These are phyloP conservation scores for Trinectes maculatus DNA, from an alignment of 2,113 vertebrate genomes.

Conservation along the genomic window DNA sequence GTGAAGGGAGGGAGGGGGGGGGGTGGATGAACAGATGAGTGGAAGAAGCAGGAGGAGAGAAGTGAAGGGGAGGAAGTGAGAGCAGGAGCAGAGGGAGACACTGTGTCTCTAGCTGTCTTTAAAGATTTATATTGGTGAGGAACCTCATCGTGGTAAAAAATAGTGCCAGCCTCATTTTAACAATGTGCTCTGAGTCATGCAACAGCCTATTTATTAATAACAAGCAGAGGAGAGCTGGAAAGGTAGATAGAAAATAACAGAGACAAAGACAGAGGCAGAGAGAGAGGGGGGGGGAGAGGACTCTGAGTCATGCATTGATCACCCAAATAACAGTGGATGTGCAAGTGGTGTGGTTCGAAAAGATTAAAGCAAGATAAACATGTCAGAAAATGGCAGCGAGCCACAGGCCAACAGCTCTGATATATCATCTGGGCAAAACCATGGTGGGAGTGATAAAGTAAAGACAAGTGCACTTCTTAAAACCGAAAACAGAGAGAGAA, in stretches of 20 bases:
- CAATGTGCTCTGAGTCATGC: conserved; percentile 58
- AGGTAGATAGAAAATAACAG: conserved; percentile 2
- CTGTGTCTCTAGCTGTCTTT: conserved; percentile 33
- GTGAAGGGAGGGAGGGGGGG: conserved; percentile 1
- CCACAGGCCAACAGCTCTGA: too few species aligned
- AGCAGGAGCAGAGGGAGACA: conserved; percentile 6
- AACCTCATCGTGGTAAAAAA: conserved; percentile 42
- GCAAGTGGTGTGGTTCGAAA: not conserved
- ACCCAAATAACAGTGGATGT: conserved; percentile 5
- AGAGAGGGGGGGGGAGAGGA: not conserved
- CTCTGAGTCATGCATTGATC: not conserved
- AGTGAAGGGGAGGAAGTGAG: conserved; percentile 4
- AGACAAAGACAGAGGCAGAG: not conserved
- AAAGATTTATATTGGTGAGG: conserved; percentile 48
- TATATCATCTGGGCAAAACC: too few species aligned
- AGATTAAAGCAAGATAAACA: not conserved
- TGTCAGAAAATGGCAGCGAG: too few species aligned
- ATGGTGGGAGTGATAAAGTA: too few species aligned
- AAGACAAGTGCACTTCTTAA: too few species aligned
- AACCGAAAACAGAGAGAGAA: too few species aligned
- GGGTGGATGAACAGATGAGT: conserved; percentile 6
- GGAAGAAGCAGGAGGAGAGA: conserved; percentile 14
- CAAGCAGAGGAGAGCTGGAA: conserved; percentile 3
- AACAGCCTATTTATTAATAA: conserved; percentile 54
- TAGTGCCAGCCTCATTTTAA: conserved; percentile 27